Conservation (phyloP, 2,113 vertebrate genomes). For the Plestiodon gilberti region DNA sequence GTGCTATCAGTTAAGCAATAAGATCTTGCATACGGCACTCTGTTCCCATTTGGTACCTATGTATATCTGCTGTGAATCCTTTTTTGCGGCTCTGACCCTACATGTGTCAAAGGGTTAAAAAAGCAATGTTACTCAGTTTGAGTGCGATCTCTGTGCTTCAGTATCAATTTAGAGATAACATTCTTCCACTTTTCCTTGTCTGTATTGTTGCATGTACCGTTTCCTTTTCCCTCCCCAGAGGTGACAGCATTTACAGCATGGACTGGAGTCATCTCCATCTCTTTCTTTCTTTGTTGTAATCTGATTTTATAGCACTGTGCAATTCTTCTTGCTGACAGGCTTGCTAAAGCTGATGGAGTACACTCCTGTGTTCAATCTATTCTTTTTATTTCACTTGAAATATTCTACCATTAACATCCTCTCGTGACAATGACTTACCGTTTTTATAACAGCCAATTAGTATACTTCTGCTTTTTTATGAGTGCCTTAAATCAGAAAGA, state of each 20-base stretch:
- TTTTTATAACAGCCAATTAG: slow-evolving; percentile 31
- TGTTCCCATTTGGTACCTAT: neutral
- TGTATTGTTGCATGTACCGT: neutral
- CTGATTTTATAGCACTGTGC: neutral
- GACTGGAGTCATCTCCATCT: neutral
- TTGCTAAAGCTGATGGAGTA: neutral
- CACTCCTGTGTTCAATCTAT: neutral
- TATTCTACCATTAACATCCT: neutral
- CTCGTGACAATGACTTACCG: slow-evolving; percentile 13
- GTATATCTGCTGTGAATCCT: neutral
- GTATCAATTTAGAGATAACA: neutral
- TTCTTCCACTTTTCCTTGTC: slow-evolving; percentile 16
- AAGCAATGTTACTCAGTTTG: neutral
- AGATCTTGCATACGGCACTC: no score
- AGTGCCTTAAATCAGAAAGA: slow-evolving; percentile 34
- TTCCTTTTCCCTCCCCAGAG: neutral
- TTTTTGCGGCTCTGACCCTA: neutral
- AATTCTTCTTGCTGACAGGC: neutral
- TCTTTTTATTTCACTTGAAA: neutral
- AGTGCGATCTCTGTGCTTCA: neutral
- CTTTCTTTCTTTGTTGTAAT: neutral
- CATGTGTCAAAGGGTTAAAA: neutral
- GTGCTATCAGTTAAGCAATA: no score
- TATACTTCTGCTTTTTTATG: slow-evolving; percentile 14
- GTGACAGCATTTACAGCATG: neutral